Base-by-base conservation (phyloP, 2,797 vertebrate species). In the Squalus acanthias region DNA sequence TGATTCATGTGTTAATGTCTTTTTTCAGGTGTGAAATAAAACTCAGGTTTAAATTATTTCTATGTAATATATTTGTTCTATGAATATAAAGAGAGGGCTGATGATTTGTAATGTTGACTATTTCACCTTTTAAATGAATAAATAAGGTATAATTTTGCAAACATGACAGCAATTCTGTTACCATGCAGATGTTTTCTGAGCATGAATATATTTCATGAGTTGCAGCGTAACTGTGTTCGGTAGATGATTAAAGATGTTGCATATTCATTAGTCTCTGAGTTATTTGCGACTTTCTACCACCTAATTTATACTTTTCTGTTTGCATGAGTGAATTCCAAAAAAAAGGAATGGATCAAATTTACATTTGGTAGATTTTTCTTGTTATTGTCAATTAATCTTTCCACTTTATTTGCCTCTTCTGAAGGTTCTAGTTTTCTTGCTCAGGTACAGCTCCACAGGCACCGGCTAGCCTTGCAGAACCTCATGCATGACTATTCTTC, bases 101-200 rank as follows among this genome's bases (percentile, higher is more conserved):
- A 93, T 93, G 63, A 93, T 93, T 93, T 93, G 65, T 65, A 93
- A 69, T 93, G 91, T 93, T 93, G 91, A 69, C 91, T 69, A 46
- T 93, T 93, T 93, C 91, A 93, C 91, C 91, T 93, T 93, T 93
- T 93, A 93, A 69, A 93, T 93, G 91, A 93, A 93, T 93, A 93
- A 93, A 93, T 93, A 93, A 93, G 63, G 20, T 93, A 69, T 69
- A 93, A 93, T 69, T 93, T 69, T 9, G 17, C 63, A 69, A 93
- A 53, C n/a, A n/a, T 93, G 91, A 93, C 91, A 93, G 91, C 65
- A 93, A 67, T 39, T 93, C 91, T 93, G 63, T 69, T 67, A 39
- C 46, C n/a, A 82, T 93, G 65, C 91, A 93, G 91, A 65, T 20
- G 91, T 69, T 93, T 93, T 93, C n/a, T 67, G 65, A 93, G 65